phyloP scores from a whole-genome alignment of 2,797 vertebrate genomes.

The Cephalopachus bancanus region DNA sequence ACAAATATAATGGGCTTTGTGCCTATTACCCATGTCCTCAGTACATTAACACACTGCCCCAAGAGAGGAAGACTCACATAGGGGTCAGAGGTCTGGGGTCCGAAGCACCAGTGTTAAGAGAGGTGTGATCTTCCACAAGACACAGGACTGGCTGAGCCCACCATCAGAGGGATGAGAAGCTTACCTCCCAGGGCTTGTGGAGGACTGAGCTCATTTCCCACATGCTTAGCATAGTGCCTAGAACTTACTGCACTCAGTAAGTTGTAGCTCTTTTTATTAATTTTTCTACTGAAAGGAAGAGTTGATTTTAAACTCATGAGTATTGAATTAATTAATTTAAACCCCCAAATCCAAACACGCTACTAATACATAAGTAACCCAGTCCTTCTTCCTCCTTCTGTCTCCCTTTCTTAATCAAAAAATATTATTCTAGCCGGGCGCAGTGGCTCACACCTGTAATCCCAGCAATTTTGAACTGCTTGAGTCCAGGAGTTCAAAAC shows the following conservation, averaged over 20 bases:
- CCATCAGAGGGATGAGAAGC: not conserved
- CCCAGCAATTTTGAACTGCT: no score
- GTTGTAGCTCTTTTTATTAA: not conserved
- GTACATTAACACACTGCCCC: not conserved
- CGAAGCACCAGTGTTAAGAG: not conserved
- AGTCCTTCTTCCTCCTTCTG: not conserved
- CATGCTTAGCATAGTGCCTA: not conserved
- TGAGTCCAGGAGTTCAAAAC: no score
- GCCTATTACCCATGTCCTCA: not conserved
- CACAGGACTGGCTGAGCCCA: not conserved
- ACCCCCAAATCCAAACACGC: not conserved
- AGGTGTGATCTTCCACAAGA: not conserved
- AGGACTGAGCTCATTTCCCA: not conserved
- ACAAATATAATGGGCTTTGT: not conserved
- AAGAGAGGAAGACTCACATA: not conserved
- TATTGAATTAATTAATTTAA: not conserved
- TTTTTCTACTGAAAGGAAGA: constrained; percentile 28
- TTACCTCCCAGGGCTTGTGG: not conserved
- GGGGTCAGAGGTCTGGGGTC: not conserved
- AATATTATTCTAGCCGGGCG: not conserved
- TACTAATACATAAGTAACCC: not conserved
- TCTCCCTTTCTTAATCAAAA: not conserved
- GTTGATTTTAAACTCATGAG: not conserved
- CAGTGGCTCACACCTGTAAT: no score
- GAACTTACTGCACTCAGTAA: not conserved